Evolutionary conservation across 2,113 vertebrate genomes (phyloP).

Genomic region (Condylura cristata): DNA sequence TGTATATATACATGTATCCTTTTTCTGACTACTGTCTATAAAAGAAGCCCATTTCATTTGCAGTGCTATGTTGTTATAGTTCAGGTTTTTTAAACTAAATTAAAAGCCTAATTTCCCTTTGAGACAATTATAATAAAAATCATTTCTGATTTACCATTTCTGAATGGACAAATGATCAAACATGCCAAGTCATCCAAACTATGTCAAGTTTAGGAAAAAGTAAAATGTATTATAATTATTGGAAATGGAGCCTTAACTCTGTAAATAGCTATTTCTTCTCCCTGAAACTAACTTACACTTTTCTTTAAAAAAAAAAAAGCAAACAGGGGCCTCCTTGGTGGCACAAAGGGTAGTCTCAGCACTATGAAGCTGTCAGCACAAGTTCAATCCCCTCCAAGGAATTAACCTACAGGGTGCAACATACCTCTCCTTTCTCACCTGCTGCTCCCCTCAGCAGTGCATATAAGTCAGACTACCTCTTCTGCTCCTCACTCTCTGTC

Average conservation of each 20-base stretch:
- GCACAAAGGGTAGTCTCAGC: too few species aligned
- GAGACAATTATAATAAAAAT: conserved; percentile 36
- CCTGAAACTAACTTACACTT: conserved; percentile 35
- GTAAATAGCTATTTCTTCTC: conserved; percentile 18
- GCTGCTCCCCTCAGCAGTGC: too few species aligned
- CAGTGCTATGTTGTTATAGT: background rate
- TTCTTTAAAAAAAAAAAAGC: background rate
- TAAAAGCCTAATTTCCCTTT: conserved; percentile 23
- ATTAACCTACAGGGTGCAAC: too few species aligned
- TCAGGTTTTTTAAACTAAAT: conserved; percentile 13
- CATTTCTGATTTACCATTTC: conserved; percentile 23
- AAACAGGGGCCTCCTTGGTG: too few species aligned
- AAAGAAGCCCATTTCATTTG: background rate
- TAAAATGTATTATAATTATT: conserved; percentile 40
- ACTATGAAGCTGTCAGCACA: too few species aligned
- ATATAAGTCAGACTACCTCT: too few species aligned
- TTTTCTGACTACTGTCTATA: background rate
- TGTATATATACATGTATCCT: background rate
- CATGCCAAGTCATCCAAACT: background rate
- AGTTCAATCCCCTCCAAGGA: too few species aligned
- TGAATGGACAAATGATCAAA: conserved; percentile 18
- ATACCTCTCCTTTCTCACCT: too few species aligned
- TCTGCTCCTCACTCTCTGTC: too few species aligned
- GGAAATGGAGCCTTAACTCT: background rate
- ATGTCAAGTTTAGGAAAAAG: conserved; percentile 27